These are phyloP conservation scores for Hypotaenidia philippensis DNA, from an alignment of 2,797 vertebrate species.

Conservation along the genomic window DNA sequence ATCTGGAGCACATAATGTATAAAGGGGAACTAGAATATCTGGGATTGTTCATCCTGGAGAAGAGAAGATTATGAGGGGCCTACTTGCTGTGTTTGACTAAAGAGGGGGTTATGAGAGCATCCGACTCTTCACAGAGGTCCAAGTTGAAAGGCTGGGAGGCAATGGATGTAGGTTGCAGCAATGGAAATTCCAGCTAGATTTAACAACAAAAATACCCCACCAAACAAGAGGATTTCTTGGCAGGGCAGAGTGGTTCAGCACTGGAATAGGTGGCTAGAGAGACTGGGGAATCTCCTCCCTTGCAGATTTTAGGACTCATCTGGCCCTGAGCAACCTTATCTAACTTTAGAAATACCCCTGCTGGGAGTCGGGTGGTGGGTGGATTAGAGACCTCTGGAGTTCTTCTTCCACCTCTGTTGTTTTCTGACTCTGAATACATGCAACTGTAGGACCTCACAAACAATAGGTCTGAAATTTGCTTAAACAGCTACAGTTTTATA, in stretches of 20 bases:
- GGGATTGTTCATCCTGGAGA: neutral
- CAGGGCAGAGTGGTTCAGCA: neutral
- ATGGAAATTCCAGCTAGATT: neutral
- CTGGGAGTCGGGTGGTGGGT: neutral
- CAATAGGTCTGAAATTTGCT: neutral
- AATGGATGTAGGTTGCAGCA: neutral
- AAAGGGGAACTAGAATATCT: neutral
- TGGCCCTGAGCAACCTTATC: neutral
- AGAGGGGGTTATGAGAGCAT: neutral
- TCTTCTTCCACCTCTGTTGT: neutral
- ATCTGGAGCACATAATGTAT: neutral
- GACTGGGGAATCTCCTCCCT: neutral
- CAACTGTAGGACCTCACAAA: neutral
- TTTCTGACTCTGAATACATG: neutral
- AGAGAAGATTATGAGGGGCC: neutral
- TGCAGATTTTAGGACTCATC: neutral
- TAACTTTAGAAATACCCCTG: neutral
- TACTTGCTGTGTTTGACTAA: neutral
- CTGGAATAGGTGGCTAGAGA: neutral
- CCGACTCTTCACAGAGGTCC: neutral
- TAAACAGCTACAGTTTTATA: neutral
- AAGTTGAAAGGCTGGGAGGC: neutral
- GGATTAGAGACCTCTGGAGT: neutral
- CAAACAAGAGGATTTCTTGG: neutral
- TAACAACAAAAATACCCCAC: neutral